Conservation (phyloP, 1,140 invertebrate genomes). For the Drosophila parvula region DNA sequence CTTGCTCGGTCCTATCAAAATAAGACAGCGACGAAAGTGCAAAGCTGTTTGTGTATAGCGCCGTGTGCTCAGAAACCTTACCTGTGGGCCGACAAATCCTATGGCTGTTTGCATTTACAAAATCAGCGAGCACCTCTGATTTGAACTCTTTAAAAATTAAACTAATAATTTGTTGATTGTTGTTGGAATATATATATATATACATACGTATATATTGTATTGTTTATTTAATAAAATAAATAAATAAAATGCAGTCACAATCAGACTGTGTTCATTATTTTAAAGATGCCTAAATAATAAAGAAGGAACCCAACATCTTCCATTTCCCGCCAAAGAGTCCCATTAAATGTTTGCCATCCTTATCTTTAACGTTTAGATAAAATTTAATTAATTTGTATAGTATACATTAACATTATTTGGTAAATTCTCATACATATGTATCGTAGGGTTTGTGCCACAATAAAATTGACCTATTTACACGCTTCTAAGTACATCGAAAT, state of each 20-base stretch:
- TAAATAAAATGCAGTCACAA: not conserved
- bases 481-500: conserved; percentile 43
- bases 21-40: no score
- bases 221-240: not conserved
- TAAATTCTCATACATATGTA: conserved; percentile 55
- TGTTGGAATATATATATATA: not conserved
- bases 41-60: no score
- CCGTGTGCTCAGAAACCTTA: no score
- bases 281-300: not conserved
- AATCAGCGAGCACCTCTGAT: no score
- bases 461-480: conserved; percentile 49
- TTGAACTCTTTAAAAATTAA: no score
- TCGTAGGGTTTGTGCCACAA: conserved; percentile 48
- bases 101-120: no score
- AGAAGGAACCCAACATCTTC: not conserved
- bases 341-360: not conserved
- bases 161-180: not conserved
- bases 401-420: conserved; percentile 44
- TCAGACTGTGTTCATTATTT: not conserved
- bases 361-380: conserved; percentile 24
- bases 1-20: no score
- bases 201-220: not conserved
- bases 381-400: conserved; percentile 43
- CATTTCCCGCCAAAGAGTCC: not conserved
- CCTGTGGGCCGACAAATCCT: no score